Evolutionary conservation across 2,888 invertebrate species (phyloP).

Genomic region (Tenodera sinensis): DNA sequence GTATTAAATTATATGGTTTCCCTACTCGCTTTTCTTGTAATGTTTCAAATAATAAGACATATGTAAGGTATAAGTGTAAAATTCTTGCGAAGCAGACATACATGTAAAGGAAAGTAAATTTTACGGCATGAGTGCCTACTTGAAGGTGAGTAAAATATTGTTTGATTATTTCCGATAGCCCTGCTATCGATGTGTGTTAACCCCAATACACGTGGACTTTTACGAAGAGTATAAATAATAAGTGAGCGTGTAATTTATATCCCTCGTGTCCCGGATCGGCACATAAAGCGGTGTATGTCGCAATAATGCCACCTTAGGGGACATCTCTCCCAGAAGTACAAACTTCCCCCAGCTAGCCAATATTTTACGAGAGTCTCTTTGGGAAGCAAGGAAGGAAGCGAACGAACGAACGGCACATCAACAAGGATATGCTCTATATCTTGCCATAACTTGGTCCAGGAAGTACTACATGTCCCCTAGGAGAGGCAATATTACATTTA

Average conservation of each 20-base stretch:
- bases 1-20: no score
- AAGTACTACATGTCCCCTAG: background rate
- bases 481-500: background rate
- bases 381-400: no score
- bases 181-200: no score
- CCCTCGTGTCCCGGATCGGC: background rate
- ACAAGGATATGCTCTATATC: background rate
- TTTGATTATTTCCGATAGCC: no score
- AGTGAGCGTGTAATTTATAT: background rate
- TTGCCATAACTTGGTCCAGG: background rate
- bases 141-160: no score
- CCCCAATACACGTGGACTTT: background rate
- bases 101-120: no score
- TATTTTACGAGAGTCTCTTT: background rate
- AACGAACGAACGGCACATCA: background rate
- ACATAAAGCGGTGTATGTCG: background rate
- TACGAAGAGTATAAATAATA: background rate
- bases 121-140: no score
- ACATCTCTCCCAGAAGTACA: background rate
- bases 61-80: no score
- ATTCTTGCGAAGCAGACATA: no score
- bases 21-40: no score
- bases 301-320: background rate
- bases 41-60: no score
- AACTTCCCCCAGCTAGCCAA: background rate